Evolutionary conservation across 2,888 invertebrate genomes (phyloP), one percentile per base, ranked within the genome.

Genomic region (Volucella zonaria): DNA sequence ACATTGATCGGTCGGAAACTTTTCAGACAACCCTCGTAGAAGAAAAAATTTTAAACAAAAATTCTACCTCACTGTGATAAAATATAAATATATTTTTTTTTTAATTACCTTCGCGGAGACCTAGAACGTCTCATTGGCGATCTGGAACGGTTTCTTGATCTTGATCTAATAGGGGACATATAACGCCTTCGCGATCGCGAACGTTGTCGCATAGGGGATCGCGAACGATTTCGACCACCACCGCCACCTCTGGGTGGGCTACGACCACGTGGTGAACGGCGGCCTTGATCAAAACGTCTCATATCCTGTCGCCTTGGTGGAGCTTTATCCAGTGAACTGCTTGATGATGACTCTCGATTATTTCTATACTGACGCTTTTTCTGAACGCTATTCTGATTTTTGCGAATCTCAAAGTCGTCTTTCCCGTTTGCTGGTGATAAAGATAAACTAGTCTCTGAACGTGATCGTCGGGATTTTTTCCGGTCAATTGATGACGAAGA

Each of bases 311-410:
- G 74, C 54, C 87, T 68, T 31, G 85, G 86, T 8, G 86, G 82
- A 18, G 87, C 89, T 62, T 89, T 89, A 68, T 91, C 92, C n/a
- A 90, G 87, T 2, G 92, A 92, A 70, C 91, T 91, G 88, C 95
- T 95, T 38, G 93, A 94, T 1, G 95, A 96, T 3, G 96, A 96
- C 89, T 96, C 96, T 79, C 96, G 95, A 90, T 97, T 97, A 73
- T 96, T 96, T 12, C 97, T 94, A 90, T 97, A 97, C 87, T 97
- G 97, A 10, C 97, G 94, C 89, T 97, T 97, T 90, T 96, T 96
- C 90, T 97, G 97, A 11, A 96, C 94, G 91, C 97, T 93, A 92
- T 96, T 93, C 92, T 95, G 94, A 92, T 97, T 95, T 93, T 96
- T 93, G 89, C 95, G 92, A 87, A 95, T 95, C 90, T 95, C 95